phyloP scores from a whole-genome alignment of 2,797 vertebrate genomes.

The Nannoperca obscura region DNA sequence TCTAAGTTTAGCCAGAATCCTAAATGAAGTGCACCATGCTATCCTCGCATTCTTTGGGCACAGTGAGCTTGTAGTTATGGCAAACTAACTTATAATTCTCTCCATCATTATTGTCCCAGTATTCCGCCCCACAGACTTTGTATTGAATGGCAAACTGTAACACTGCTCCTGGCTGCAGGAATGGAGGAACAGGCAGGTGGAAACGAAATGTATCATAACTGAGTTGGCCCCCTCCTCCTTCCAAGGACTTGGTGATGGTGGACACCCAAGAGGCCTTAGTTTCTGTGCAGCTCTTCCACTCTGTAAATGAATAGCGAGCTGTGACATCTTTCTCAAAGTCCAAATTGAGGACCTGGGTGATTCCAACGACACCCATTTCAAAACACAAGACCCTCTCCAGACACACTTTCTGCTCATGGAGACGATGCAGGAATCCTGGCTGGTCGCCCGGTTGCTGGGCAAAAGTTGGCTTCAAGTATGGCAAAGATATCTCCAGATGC shows the following conservation, averaged over 20 bases:
- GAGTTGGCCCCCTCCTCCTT: conserved; percentile 60
- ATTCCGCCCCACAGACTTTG: conserved; percentile 87
- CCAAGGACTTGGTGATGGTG: conserved; percentile 69
- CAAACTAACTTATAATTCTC: conserved; percentile 93
- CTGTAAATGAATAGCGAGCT: conserved; percentile 92
- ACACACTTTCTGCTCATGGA: conserved; percentile 88
- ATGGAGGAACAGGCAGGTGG: conserved; percentile 92
- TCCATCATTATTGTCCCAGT: conserved; percentile 96
- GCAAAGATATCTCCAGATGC: conserved; percentile 88
- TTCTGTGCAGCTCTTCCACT: conserved; percentile 90
- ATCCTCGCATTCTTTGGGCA: conserved; percentile 94
- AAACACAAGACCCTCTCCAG: conserved; percentile 92
- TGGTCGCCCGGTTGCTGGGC: conserved; percentile 87
- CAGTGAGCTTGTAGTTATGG: conserved; percentile 89
- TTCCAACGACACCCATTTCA: conserved; percentile 91
- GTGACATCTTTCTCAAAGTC: conserved; percentile 93
- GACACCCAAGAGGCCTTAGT: conserved; percentile 88
- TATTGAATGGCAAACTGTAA: conserved; percentile 94
- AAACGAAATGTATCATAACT: conserved; percentile 92
- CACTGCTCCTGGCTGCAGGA: conserved; percentile 88
- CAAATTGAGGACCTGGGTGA: conserved; percentile 91
- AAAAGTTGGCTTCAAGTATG: conserved; percentile 91
- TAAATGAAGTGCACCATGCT: conserved; percentile 98
- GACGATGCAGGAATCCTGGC: conserved; percentile 84
- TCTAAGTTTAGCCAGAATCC: conserved; percentile 31